Evolutionary conservation across 2,888 invertebrate genomes (phyloP).

Genomic region (Pollenia labialis): DNA sequence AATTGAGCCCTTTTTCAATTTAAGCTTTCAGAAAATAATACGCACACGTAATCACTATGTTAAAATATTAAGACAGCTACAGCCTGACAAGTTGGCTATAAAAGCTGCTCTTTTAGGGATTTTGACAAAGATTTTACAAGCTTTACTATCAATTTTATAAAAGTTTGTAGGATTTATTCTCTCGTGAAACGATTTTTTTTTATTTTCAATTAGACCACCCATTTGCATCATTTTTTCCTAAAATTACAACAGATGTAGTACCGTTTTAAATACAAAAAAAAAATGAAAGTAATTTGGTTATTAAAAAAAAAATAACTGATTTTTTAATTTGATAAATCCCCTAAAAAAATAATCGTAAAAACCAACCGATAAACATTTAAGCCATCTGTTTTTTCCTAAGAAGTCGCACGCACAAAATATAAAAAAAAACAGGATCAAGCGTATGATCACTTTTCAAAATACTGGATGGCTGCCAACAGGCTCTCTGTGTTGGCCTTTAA

Average conservation of each 20-base stretch:
- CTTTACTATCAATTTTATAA: no score
- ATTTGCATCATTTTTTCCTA: slow-evolving; percentile 8
- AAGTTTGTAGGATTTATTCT: no score
- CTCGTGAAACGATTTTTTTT: background rate
- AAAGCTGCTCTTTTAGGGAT: no score
- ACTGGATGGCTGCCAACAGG: slow-evolving; percentile 34
- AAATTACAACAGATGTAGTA: slow-evolving; percentile 61
- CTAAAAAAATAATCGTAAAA: slow-evolving; percentile 35
- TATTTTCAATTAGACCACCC: slow-evolving; percentile 27
- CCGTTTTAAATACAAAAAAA: slow-evolving; percentile 51
- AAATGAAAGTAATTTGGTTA: slow-evolving; percentile 50
- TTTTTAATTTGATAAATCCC: slow-evolving; percentile 52
- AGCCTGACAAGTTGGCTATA: no score
- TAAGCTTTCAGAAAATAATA: no score
- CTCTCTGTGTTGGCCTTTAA: slow-evolving; percentile 45
- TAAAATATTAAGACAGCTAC: no score
- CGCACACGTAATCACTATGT: no score
- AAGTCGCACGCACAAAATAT: slow-evolving; percentile 70
- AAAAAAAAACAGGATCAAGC: background rate
- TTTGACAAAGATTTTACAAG: no score
- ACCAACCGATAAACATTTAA: slow-evolving; percentile 62
- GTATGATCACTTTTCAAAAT: slow-evolving; percentile 33
- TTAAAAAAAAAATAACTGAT: slow-evolving; percentile 44
- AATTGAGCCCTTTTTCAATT: no score
- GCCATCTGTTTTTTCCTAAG: slow-evolving; percentile 71